A percentile compares a stretch with the other conserved stretches of the same genome.
phyloP scores from a whole-genome alignment of 37 sponge, comb jelly and placozoan genomes.

The Halisarca cf. caerulea region DNA sequence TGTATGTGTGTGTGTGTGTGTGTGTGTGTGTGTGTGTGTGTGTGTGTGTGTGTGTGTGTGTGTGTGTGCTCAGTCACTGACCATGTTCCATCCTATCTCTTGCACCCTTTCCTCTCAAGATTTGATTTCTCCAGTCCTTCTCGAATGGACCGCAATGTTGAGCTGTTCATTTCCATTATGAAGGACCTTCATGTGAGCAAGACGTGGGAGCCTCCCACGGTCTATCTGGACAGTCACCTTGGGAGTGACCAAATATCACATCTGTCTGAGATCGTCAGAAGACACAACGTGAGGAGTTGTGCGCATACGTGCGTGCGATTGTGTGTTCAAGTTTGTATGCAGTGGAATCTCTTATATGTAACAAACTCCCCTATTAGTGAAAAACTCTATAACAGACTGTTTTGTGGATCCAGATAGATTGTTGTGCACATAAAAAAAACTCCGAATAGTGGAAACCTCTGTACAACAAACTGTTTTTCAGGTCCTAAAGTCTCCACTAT shows the following conservation, averaged over 20 bases:
- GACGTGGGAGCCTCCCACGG: slow-evolving; percentile 65
- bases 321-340: slow-evolving; percentile 21
- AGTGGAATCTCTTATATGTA: too few relatives aligned
- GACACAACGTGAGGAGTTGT: slow-evolving; percentile 59
- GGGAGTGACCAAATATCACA: not conserved
- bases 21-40: too few relatives aligned
- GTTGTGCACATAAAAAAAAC: not conserved
- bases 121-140: slow-evolving; percentile 86
- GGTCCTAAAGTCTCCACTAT: too few relatives aligned
- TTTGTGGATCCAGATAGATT: not conserved
- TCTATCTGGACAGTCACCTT: slow-evolving; percentile 50
- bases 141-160: slow-evolving; percentile 79
- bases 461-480: too few relatives aligned
- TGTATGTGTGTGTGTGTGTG: too few relatives aligned
- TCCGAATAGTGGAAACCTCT: too few relatives aligned
- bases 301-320: not conserved
- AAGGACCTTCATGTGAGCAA: slow-evolving; percentile 53
- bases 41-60: too few relatives aligned
- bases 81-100: too few relatives aligned
- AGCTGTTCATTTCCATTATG: slow-evolving; percentile 77
- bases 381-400: not conserved
- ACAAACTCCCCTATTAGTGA: too few relatives aligned
- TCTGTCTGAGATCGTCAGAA: slow-evolving; percentile 64
- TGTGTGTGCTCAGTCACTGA: too few relatives aligned
- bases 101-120: too few relatives aligned